Conservation (phyloP, 2,113 vertebrate genomes). For the Trogon melanurus region DNA sequence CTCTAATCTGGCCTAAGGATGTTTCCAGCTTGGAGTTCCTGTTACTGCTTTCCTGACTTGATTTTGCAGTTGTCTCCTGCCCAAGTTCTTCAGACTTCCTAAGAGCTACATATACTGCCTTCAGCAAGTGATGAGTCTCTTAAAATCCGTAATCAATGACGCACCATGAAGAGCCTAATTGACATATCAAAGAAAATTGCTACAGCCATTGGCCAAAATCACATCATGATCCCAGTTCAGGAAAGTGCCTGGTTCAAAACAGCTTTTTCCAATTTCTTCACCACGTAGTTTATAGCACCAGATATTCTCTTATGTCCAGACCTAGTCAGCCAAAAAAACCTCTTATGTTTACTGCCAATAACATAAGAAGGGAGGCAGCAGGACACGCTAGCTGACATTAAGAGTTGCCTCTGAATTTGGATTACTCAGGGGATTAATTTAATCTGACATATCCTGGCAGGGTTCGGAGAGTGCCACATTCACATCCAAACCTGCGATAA, state of each 20-base stretch:
- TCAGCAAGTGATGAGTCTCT: background rate
- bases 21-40: background rate
- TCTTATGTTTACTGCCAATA: background rate
- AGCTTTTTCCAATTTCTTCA: background rate
- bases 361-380: background rate
- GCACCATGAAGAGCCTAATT: background rate
- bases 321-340: background rate
- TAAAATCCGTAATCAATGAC: background rate
- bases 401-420: background rate
- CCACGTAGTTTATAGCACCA: background rate
- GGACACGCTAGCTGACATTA: background rate
- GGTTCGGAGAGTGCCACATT: background rate
- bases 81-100: background rate
- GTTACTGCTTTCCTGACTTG: background rate
- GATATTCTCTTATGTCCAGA: background rate
- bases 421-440: slow-evolving; percentile 24
- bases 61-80: background rate
- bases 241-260: background rate
- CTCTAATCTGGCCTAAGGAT: background rate
- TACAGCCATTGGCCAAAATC: background rate
- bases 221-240: background rate
- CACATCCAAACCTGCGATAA: slow-evolving; percentile 4
- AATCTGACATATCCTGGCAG: slow-evolving; percentile 8
- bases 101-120: background rate
- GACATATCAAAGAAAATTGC: background rate